Conservation (phyloP, 2,888 invertebrate genomes). For the Loripinus fragilis region DNA sequence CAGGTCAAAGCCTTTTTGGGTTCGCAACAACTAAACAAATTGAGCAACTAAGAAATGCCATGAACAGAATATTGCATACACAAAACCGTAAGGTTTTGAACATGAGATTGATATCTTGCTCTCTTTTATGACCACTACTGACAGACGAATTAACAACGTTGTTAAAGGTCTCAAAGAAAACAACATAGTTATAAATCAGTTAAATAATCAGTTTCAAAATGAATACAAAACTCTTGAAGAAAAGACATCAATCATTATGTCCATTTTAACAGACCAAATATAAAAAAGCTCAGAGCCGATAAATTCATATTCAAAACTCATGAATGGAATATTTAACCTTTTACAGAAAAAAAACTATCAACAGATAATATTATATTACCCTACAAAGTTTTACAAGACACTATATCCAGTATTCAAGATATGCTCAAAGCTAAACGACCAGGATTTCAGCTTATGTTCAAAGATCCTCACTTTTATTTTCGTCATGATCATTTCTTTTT, state of each 20-base stretch:
- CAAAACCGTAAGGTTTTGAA: constrained; percentile 5
- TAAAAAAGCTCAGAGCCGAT: background rate
- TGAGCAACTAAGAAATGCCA: constrained; percentile 8
- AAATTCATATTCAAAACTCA: background rate
- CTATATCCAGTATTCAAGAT: background rate
- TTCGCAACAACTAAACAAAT: background rate
- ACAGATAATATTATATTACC: constrained; percentile 19
- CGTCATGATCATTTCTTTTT: background rate
- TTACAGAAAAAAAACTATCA: constrained; percentile 17
- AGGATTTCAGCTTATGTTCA: constrained; percentile 12
- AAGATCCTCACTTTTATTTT: constrained; percentile 25
- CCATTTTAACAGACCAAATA: background rate
- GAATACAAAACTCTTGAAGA: background rate
- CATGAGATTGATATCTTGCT: constrained; percentile 24
- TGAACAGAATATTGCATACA: constrained; percentile 13
- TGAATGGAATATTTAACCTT: constrained; percentile 1
- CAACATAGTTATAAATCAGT: background rate
- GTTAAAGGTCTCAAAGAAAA: constrained; percentile 28
- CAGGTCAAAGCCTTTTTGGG: constrained; percentile 33
- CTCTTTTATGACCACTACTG: constrained; percentile 24
- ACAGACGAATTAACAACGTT: constrained; percentile 29
- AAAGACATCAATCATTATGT: background rate
- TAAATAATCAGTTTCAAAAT: background rate
- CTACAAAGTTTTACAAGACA: background rate
- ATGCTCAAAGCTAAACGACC: background rate